Evolutionary conservation across 2,113 vertebrate genomes (phyloP), one percentile per base, ranked within the genome.

Genomic region (Narcine bancroftii): DNA sequence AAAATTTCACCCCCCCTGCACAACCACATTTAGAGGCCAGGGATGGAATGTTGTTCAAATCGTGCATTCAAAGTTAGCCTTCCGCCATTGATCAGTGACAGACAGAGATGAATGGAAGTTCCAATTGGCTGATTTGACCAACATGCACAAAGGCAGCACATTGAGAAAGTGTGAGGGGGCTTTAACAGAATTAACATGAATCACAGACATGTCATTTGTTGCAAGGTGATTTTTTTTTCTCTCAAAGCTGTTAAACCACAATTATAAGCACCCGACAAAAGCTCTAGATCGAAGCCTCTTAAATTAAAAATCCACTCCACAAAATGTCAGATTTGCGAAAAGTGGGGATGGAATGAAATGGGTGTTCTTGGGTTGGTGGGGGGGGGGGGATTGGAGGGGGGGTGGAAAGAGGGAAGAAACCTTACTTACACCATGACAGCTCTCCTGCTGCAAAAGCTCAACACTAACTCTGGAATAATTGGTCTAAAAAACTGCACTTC

Each of bases 71-170:
- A 26, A 83, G 19, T 65, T 89, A 36, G 56, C 56, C 65, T 36
- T 91, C 87, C 42, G 65, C 89, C 89, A 69, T 69, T 91, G 89
- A 91, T 91, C 89, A 91, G 24, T 91, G 89, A 91, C 89, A 91
- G 89, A 91, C 39, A 91, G 63, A 91, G 89, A 91, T 91, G 89
- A 91, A 91, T 91, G 65, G 63, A 69, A 69, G 89, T 91, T 91
- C 89, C 89, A 91, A 91, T 91, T 91, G 89, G 89, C 63, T 91
- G 89, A 91, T 91, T 47, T 91, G 89, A 91, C 71, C 89, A 91
- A 91, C 89, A 69, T 45, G 65, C 89, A 91, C 89, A 91, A 91
- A 91, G 89, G 65, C 45, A 4, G 29, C 89, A 91, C 36, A 69
- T 91, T 91, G 89, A 91, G 89, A 91, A 91, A 71, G 89, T 91